Evolutionary conservation across 53 echinoderm and acorn worm genomes (phyloP), one percentile per base, ranked within the genome.

Genomic region (Hippasteria phrygiana): DNA sequence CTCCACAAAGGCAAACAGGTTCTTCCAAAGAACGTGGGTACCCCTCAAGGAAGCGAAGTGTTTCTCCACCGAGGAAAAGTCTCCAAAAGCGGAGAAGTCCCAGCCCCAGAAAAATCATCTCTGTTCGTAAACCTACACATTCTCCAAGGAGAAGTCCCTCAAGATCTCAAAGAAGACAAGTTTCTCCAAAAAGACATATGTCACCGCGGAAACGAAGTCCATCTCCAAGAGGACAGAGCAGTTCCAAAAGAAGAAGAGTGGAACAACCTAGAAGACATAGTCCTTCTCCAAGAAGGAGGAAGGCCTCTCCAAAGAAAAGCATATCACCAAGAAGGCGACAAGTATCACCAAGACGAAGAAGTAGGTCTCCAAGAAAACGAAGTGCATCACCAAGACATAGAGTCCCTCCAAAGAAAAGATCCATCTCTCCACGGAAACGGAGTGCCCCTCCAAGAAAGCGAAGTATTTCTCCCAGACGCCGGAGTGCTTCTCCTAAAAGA

Each of bases 31-130:
- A 85, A 17, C 85, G 47, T 34, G 71, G 85, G 36, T 69, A 47
- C 48, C 50, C 70, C 69, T 47, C 85, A 22, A 69, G 85, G 38
- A 85, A 71, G 43, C 66, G 53, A 85, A 85, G 85, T 71, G 13
- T 70, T 51, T 34, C 85, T 47, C 85, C 85, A 71, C 85, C 69
- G 2, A 48, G 75, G 5, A 85, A 85, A 71, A 67, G 69, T 36
- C 20, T 51, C 13, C 85, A 71, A 53, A 71, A 85, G 22, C 46
- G 53, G 3, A 43, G 85, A 70, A 70, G 85, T 38, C 85, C 71
- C 3, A 83, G 67, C 38, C 83, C 83, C 3, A 71, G 69, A 71
- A 67, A 53, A 50, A 14, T 20, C 36, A n/a, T 37, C n/a, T 33
- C 85, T 50, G 24, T 42, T 53, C 69, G 39, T 33, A 85, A 53